A percentile compares a stretch with the other conserved stretches of the same genome.
Evolutionary conservation across 2,888 invertebrate species (phyloP).

Genomic region (Spisula subtruncata): DNA sequence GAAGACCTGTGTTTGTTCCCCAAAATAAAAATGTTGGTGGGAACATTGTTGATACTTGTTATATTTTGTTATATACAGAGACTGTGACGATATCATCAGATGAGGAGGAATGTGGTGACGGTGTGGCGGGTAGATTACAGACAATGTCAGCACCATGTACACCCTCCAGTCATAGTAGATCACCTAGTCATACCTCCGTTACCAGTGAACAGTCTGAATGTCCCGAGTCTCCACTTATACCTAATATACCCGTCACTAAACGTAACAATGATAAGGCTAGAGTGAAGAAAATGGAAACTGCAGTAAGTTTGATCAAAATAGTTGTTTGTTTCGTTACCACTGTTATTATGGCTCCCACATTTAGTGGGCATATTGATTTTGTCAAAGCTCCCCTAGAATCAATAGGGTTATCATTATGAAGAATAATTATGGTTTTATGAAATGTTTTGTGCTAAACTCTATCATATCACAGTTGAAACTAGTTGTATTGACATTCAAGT

Average conservation of each 20-base stretch:
- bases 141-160: constrained; percentile 51
- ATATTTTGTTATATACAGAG: constrained; percentile 75
- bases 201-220: constrained; percentile 46
- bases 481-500: too few relatives aligned
- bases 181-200: constrained; percentile 59
- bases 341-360: too few relatives aligned
- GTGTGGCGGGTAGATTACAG: background rate
- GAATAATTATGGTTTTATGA: too few relatives aligned
- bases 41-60: background rate
- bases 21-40: background rate
- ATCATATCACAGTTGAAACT: too few relatives aligned
- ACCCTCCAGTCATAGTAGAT: constrained; percentile 41
- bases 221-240: constrained; percentile 69
- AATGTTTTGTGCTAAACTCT: too few relatives aligned
- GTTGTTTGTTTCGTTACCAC: background rate
- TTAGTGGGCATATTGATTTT: too few relatives aligned
- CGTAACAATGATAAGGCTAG: constrained; percentile 48
- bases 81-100: constrained; percentile 86
- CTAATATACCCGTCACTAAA: constrained; percentile 62
- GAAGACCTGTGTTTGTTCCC: too few relatives aligned
- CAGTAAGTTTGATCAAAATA: constrained; percentile 68
- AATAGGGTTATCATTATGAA: too few relatives aligned
- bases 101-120: constrained; percentile 79
- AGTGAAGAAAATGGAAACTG: constrained; percentile 81
- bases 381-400: too few relatives aligned